These are phyloP conservation scores for Drosophila willistoni DNA, from an alignment of 1,140 invertebrate species.

Conservation along the genomic window DNA sequence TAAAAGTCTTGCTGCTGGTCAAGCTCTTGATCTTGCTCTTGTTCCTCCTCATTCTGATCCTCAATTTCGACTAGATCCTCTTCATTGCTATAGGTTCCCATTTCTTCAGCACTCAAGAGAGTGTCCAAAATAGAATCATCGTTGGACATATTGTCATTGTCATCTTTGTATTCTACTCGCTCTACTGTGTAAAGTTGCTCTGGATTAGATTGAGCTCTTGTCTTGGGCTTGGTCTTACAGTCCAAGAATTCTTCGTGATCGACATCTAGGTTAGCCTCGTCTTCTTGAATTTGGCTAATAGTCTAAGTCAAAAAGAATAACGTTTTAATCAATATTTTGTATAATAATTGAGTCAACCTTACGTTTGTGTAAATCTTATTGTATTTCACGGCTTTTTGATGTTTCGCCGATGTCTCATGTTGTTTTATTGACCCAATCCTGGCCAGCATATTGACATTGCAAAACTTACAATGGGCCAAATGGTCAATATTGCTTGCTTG, in stretches of 20 bases:
- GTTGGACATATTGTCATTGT: slow-evolving; percentile 35
- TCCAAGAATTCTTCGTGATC: neutral
- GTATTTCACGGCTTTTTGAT: neutral
- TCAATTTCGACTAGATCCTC: slow-evolving; percentile 20
- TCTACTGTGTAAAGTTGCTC: slow-evolving; percentile 20
- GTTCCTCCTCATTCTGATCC: neutral
- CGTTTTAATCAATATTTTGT: neutral
- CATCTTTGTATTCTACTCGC: slow-evolving; percentile 10
- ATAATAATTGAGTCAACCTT: neutral
- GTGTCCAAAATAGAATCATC: slow-evolving; percentile 69
- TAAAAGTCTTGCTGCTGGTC: slow-evolving; percentile 16
- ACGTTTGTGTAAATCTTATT: neutral
- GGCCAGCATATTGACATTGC: slow-evolving; percentile 1
- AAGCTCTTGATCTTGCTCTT: slow-evolving; percentile 13
- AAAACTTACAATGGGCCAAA: neutral
- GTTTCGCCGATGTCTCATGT: neutral
- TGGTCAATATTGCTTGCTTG: neutral
- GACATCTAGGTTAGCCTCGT: neutral
- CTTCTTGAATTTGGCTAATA: neutral
- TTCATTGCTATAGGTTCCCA: slow-evolving; percentile 25
- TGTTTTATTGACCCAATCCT: slow-evolving; percentile 1
- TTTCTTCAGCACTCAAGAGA: slow-evolving; percentile 50
- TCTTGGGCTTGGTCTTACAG: neutral
- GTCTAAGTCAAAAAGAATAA: neutral
- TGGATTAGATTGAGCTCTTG: slow-evolving; percentile 23